Base-by-base conservation (phyloP, 2,113 vertebrate species). In the Thamnaconus septentrionalis region DNA sequence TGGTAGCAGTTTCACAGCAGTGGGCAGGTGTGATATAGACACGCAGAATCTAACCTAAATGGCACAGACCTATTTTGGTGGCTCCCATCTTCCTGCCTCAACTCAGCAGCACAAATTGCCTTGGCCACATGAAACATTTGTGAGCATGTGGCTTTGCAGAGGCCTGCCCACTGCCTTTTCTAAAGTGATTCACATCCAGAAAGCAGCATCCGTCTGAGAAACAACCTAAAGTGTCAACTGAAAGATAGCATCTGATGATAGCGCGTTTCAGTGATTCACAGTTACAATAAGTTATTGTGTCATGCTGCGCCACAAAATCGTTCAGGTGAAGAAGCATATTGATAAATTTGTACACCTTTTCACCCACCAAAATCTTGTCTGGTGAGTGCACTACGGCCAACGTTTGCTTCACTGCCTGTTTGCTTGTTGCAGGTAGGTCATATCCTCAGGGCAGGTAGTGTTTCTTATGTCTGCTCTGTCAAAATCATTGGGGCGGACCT, bases 151-250 rank as follows among this genome's bases (percentile, higher is more conserved):
- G 81, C 79, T 82, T 84, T 85, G 82, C 79, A 85, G 81, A 81
- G 81, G 73, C 71, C 82, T 78, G 42, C 87, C 90, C 82, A 85
- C 89, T 84, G 54, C 48, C 78, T 83, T 83, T 77, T 61, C 18
- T 31, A 91, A 90, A 87, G 68, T 90, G 85, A 91, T 84, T 91
- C 89, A 90, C 81, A 77, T 53, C 65, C 70, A 47, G 48, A 59
- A 83, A 50, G 60, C 55, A 64, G 53, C 54, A 42, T 66, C 51
- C 72, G 45, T 57, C 45, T 75, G 54, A 69, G 41, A 70, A 56
- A 62, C 43, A 51, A n/a, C 54, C 47, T 71, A 46, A 6, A 52
- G 18, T 42, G 3, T 66, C 41, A 3, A 41, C 4, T 41, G 53
- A 40, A 53, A 18, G 4, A 8, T 48, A 48, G 1, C 18, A 31